Percentiles rank a stretch among this genome's conserved stretches.
These are phyloP conservation scores for Gopherus flavomarginatus DNA, from an alignment of 2,113 vertebrate genomes.

Conservation along the genomic window DNA sequence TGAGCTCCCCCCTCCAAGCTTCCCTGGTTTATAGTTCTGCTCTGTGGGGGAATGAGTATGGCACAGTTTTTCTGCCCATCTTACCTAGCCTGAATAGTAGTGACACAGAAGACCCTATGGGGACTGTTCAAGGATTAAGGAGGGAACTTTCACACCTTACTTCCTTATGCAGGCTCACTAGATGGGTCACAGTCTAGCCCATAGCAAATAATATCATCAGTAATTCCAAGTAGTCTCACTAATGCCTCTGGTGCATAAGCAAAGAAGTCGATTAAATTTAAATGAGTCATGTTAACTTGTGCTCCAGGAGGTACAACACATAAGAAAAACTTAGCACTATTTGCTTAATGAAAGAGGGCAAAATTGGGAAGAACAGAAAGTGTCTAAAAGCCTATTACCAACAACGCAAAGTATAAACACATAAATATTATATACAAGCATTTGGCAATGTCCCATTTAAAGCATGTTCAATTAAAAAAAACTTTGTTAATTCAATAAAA, in stretches of 20 bases:
- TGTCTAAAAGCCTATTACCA: neutral
- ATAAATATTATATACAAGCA: neutral
- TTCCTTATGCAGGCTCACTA: neutral
- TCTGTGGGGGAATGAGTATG: neutral
- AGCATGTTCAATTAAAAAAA: neutral
- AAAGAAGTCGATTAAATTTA: neutral
- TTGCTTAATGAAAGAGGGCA: neutral
- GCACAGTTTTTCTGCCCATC: neutral
- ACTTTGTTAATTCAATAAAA: neutral
- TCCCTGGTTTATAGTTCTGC: neutral
- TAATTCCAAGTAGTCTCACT: neutral
- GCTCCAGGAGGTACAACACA: neutral
- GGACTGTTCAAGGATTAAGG: neutral
- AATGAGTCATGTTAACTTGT: neutral
- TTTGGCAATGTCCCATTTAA: neutral
- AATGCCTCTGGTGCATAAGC: neutral
- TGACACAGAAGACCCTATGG: neutral
- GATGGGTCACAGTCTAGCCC: neutral
- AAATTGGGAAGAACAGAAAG: neutral
- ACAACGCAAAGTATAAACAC: neutral
- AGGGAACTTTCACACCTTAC: neutral
- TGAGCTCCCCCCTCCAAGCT: fast-evolving
- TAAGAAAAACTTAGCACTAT: neutral
- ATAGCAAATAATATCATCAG: neutral
- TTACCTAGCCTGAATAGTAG: neutral